A percentile compares a stretch with the other conserved stretches of the same genome.
These are phyloP conservation scores for Eulemur coronatus DNA, from an alignment of 2,797 vertebrate genomes.

Conservation along the genomic window DNA sequence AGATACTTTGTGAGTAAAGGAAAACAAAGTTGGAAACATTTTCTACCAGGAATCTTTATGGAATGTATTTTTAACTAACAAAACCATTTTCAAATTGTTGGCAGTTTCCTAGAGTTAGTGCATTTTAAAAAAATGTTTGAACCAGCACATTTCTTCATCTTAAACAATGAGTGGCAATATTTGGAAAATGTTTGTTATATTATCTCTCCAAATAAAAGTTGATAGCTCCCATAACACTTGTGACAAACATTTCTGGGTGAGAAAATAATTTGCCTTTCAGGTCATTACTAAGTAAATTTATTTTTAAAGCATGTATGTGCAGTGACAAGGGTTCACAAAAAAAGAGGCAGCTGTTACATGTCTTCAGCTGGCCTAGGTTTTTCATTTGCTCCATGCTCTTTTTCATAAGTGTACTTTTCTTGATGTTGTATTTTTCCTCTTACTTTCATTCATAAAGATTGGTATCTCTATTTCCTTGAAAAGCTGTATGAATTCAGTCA, in stretches of 20 bases:
- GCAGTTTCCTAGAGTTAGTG: background rate
- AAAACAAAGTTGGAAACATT: background rate
- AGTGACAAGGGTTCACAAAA: background rate
- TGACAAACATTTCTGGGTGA: constrained; percentile 21
- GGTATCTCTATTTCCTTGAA: background rate
- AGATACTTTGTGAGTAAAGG: background rate
- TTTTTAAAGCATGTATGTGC: constrained; percentile 6
- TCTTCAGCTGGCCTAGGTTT: background rate
- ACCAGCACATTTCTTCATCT: background rate
- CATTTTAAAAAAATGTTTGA: background rate
- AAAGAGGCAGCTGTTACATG: background rate
- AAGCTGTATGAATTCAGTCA: background rate
- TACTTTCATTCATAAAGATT: background rate
- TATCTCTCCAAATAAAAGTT: constrained; percentile 17
- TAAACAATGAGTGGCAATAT: constrained; percentile 17
- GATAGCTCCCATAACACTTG: constrained; percentile 28
- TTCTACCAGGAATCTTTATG: background rate
- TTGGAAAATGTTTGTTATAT: constrained; percentile 53
- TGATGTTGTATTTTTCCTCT: background rate
- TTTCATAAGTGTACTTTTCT: background rate
- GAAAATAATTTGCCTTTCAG: constrained; percentile 1
- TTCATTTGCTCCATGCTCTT: background rate
- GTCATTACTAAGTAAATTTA: constrained; percentile 14
- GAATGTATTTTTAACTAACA: background rate
- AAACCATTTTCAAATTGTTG: constrained; percentile 49